Evolutionary conservation across 2,113 vertebrate species (phyloP), one percentile per base, ranked within the genome.

Genomic region (Scartelaos histophorus): DNA sequence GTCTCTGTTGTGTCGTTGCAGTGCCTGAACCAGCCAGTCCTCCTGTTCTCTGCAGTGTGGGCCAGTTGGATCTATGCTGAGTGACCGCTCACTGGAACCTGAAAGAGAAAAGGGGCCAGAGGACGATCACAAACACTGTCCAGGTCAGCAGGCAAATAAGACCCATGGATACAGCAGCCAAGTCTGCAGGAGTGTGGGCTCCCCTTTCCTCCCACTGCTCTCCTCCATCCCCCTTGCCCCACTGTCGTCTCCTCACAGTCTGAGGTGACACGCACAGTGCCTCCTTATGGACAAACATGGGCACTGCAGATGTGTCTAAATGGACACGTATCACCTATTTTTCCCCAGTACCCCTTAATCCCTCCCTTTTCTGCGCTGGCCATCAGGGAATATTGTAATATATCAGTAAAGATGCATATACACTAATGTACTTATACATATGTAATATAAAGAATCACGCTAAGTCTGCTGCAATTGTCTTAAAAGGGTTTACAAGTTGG

Each of bases 321-420:
- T 75, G 68, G 81, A 79, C 79, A 21, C 22, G 47, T 73, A 66
- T 65, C 47, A 43, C 57, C 34, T 22, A 22, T 3, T 38, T 5
- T 45, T 13, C 13, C 22, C 61, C n/a, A n/a, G n/a, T n/a, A n/a
- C n/a, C n/a, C n/a, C n/a, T n/a, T n/a, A 19, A 29, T 60, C 16
- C 19, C 61, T 46, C 85, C 77, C 76, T 71, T 87, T 74, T 87
- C 85, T 83, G 79, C 83, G 64, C 87, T 85, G 89, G 88, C 78
- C 87, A 88, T 92, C 92, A 91, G 90, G 90, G 90, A 92, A 86
- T 87, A 86, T 90, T 91, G 89, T 90, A 88, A 90, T 71, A 81
- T 85, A 88, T 82, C 77, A 78, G 67, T 80, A 70, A 84, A 85
- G 56, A 85, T 54, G 75, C 78, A 76, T 81, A 79, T 78, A 85